phyloP scores from a whole-genome alignment of 2,113 vertebrate genomes.

The Gnathonemus longibarbis region DNA sequence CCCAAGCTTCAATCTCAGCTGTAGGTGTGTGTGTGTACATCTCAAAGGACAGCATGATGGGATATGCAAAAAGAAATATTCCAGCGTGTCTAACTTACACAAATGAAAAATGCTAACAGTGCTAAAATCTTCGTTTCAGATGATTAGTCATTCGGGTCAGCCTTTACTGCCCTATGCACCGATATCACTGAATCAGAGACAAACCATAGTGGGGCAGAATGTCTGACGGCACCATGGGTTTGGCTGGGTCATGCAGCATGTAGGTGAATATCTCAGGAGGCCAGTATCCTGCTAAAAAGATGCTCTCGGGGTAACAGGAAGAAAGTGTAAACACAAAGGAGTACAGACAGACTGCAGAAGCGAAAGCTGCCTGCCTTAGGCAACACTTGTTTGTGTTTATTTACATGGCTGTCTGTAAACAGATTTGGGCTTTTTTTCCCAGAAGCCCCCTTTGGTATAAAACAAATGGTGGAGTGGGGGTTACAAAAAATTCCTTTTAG shows the following conservation, averaged over 20 bases:
- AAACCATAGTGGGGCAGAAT: background rate
- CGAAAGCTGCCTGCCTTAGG: background rate
- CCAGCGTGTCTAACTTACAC: background rate
- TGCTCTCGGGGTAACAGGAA: background rate
- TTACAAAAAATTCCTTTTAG: background rate
- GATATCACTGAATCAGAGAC: conserved; percentile 17
- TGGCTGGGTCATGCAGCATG: background rate
- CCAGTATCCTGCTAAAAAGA: background rate
- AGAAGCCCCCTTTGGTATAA: background rate
- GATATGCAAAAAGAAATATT: background rate
- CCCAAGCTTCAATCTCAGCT: background rate
- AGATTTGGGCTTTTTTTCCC: background rate
- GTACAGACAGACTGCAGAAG: background rate
- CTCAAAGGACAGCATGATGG: background rate
- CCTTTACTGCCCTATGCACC: conserved; percentile 14
- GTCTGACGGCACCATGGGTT: background rate
- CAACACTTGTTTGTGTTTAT: conserved; percentile 4
- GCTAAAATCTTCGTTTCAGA: background rate
- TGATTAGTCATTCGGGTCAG: background rate
- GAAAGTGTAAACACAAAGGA: background rate
- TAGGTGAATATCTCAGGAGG: background rate
- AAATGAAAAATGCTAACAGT: background rate
- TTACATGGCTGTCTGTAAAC: background rate
- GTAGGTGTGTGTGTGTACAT: background rate
- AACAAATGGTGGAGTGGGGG: background rate